Percentiles rank a stretch among this genome's conserved stretches.
Conservation (phyloP, 2,113 vertebrate genomes). For the Pelodiscus sinensis region DNA sequence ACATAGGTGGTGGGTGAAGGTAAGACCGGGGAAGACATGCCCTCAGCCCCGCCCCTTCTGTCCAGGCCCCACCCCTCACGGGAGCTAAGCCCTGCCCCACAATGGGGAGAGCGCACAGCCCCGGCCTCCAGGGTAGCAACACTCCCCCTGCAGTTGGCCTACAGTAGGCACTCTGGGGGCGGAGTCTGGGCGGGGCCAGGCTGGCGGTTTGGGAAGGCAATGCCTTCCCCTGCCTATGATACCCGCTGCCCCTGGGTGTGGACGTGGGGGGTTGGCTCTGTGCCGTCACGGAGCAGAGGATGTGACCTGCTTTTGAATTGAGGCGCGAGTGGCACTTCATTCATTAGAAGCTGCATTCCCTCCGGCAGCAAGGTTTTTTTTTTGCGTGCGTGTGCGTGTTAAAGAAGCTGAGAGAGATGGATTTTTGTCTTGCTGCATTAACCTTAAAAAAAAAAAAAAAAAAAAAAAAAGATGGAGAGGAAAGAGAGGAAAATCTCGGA, state of each 20-base stretch:
- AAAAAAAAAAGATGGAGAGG: rapidly evolving
- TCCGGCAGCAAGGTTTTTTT: background rate
- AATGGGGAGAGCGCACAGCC: no score
- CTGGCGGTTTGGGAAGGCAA: no score
- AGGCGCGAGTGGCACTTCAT: background rate
- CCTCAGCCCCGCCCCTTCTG: no score
- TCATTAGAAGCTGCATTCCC: background rate
- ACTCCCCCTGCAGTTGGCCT: no score
- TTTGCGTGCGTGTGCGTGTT: rapidly evolving
- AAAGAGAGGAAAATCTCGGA: background rate
- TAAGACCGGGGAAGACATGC: no score
- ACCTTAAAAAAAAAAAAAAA: background rate
- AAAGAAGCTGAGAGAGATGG: rapidly evolving
- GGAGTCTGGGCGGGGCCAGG: no score
- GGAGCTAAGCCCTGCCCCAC: no score
- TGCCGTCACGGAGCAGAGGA: background rate
- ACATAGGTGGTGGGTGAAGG: background rate
- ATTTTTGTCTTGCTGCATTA: background rate
- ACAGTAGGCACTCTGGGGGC: no score
- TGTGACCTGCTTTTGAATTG: background rate
- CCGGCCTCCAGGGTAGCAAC: no score
- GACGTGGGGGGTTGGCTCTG: background rate
- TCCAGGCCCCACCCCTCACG: no score
- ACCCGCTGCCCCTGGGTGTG: background rate
- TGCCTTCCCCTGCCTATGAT: no score